Evolutionary conservation across 2,888 invertebrate species (phyloP).

Genomic region (Scaptomyza parva): DNA sequence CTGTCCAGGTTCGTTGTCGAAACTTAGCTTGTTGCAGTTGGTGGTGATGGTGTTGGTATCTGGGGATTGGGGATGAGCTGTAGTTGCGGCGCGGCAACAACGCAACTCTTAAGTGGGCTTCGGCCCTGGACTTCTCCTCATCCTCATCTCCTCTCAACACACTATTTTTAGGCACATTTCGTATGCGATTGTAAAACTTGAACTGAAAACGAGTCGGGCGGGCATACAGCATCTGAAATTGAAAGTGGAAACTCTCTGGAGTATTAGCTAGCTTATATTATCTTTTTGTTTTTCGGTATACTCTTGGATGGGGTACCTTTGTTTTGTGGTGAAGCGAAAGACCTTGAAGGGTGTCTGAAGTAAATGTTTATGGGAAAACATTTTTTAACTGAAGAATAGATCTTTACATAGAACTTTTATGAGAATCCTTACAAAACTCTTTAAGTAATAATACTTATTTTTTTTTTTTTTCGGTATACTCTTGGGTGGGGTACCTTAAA

Average conservation of each 20-base stretch:
- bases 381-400: too few species aligned
- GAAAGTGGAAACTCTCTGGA: conserved; percentile 82
- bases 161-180: conserved; percentile 72
- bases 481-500: background rate
- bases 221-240: conserved; percentile 69
- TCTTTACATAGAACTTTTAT: too few species aligned
- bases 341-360: background rate
- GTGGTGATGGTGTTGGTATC: conserved; percentile 27
- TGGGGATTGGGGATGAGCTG: conserved; percentile 68
- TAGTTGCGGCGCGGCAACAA: conserved; percentile 17
- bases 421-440: too few species aligned
- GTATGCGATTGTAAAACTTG: conserved; percentile 39
- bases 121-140: background rate
- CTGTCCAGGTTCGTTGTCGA: conserved; percentile 28
- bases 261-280: conserved; percentile 49
- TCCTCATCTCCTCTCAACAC: conserved; percentile 38
- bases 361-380: background rate
- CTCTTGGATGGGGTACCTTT: background rate
- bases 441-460: too few species aligned
- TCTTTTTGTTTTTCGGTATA: conserved; percentile 9
- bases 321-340: background rate
- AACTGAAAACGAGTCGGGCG: conserved; percentile 49
- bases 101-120: conserved; percentile 60
- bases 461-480: conserved; percentile 10
- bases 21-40: conserved; percentile 18